phyloP scores from a whole-genome alignment of 37 sponge, comb jelly and placozoan genomes.

The Ianthella basta region DNA sequence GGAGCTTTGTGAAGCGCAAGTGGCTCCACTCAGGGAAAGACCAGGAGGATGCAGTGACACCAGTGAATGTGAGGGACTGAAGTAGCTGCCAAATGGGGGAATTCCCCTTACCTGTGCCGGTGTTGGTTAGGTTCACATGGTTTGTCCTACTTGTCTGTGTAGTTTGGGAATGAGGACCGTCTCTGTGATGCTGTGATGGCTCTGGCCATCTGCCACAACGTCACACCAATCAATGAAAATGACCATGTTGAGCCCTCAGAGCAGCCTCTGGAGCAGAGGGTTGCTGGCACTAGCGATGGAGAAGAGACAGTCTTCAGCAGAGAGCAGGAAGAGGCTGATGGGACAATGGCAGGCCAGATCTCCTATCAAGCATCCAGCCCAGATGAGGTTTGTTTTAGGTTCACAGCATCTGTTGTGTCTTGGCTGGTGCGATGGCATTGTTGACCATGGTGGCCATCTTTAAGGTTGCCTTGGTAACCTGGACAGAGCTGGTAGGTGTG shows the following conservation, averaged over 20 bases:
- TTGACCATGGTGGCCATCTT: no score
- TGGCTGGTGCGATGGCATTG: background rate
- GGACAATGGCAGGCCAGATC: no score
- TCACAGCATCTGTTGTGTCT: background rate
- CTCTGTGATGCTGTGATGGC: conserved; percentile 81
- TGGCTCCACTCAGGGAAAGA: no score
- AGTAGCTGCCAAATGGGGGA: no score
- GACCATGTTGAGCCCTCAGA: conserved; percentile 30
- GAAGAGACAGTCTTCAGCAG: conserved; percentile 42
- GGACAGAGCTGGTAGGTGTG: conserved; percentile 90
- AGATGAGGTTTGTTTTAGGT: conserved; percentile 87
- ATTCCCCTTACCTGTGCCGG: no score
- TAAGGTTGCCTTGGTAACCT: conserved; percentile 89
- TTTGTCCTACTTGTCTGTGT: no score
- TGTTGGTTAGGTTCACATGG: no score
- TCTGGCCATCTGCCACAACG: conserved; percentile 92
- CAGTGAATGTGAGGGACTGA: no score
- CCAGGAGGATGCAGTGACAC: no score
- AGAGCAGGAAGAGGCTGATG: background rate
- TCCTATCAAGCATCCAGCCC: conserved; percentile 94
- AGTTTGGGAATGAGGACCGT: conserved; percentile 31
- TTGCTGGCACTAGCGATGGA: conserved; percentile 29
- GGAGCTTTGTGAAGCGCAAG: no score
- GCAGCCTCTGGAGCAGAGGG: background rate
- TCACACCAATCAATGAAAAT: conserved; percentile 80